Evolutionary conservation across 2,797 vertebrate genomes (phyloP).

Genomic region (Fistularia tabacaria): DNA sequence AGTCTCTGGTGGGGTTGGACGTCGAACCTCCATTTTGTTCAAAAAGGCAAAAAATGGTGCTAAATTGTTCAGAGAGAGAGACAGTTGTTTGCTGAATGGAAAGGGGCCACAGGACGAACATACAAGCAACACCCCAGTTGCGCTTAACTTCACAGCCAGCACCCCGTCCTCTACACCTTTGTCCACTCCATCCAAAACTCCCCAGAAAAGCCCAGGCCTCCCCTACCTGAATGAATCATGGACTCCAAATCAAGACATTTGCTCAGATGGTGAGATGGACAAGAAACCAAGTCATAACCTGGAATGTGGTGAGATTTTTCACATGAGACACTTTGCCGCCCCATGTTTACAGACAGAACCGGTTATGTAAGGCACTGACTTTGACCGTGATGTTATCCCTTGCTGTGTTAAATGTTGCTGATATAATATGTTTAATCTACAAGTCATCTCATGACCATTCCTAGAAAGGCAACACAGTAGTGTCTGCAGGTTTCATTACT

Average conservation of each 20-base stretch:
- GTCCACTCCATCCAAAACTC: constrained; percentile 63
- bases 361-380: too few relatives aligned
- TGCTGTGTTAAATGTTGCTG: neutral
- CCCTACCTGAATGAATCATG: constrained; percentile 65
- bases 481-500: too few relatives aligned
- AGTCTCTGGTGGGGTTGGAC: constrained; percentile 78
- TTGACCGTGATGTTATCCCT: too few relatives aligned
- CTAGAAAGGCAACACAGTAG: too few relatives aligned
- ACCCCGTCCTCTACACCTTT: constrained; percentile 56
- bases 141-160: constrained; percentile 43
- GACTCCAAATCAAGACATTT: constrained; percentile 62
- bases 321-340: neutral
- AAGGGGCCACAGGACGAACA: constrained; percentile 62
- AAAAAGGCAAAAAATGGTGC: constrained; percentile 92
- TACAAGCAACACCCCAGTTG: constrained; percentile 11
- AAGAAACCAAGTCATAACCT: constrained; percentile 70
- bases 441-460: too few relatives aligned
- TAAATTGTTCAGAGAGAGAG: constrained; percentile 81
- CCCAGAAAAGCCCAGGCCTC: constrained; percentile 62
- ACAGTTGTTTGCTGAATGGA: constrained; percentile 77
- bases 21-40: constrained; percentile 88
- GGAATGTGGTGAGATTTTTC: constrained; percentile 76
- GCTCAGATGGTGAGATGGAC: constrained; percentile 75
- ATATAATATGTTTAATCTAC: neutral
- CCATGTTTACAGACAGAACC: neutral